Percentiles rank a stretch among this genome's conserved stretches.
These are phyloP conservation scores for Pseudomyrmex concolor DNA, from an alignment of 1,140 invertebrate species.

Conservation along the genomic window DNA sequence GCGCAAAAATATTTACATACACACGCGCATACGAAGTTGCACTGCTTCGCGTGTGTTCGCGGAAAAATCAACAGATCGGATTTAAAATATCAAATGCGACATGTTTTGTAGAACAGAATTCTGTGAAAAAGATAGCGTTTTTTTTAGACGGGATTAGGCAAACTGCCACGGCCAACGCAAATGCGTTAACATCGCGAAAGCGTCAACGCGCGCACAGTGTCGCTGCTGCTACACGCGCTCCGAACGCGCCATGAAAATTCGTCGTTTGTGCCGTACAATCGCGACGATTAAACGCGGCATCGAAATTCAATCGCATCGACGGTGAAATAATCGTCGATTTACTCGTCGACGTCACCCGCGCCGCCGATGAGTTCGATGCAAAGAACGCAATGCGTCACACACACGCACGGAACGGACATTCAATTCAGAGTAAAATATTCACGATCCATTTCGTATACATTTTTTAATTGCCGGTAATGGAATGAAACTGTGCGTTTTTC, in stretches of 20 bases:
- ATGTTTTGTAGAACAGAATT: background rate
- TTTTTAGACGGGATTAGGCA: slow-evolving; percentile 12
- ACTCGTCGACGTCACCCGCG: background rate
- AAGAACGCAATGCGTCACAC: background rate
- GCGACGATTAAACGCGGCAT: slow-evolving; percentile 23
- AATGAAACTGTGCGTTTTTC: slow-evolving; percentile 8
- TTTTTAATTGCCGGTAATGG: slow-evolving; percentile 56
- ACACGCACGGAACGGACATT: background rate
- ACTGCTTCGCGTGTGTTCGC: too few relatives aligned
- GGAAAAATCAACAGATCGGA: background rate
- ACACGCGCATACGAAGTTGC: too few relatives aligned
- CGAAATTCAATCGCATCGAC: slow-evolving; percentile 20
- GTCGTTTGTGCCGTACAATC: slow-evolving; percentile 19
- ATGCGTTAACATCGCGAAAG: slow-evolving; percentile 8
- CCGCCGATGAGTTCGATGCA: background rate
- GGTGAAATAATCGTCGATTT: slow-evolving; percentile 43
- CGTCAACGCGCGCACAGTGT: background rate
- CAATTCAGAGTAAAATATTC: slow-evolving; percentile 27
- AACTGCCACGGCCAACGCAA: slow-evolving; percentile 19
- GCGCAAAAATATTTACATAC: background rate
- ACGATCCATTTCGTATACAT: slow-evolving; percentile 44
- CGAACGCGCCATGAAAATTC: slow-evolving; percentile 31
- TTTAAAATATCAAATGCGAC: background rate
- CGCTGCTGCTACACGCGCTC: too few relatives aligned
- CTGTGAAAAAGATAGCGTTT: slow-evolving; percentile 4